These are phyloP conservation scores for Heliornis fulica DNA, from an alignment of 2,113 vertebrate species.

Conservation along the genomic window DNA sequence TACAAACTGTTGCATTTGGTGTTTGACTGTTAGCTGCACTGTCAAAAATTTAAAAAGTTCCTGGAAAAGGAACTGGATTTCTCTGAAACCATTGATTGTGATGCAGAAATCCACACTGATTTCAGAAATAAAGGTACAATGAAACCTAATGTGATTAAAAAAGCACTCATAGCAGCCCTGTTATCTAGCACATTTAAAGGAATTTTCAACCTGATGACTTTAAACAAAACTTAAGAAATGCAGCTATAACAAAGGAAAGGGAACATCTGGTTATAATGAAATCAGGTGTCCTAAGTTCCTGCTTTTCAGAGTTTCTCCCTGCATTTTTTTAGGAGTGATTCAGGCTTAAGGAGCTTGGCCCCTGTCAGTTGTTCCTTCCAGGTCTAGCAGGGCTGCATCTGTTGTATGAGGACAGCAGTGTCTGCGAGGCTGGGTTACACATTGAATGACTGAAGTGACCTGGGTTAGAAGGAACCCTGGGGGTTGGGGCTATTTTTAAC, in stretches of 20 bases:
- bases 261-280: neutral
- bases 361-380: neutral
- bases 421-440: neutral
- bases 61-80: neutral
- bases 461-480: neutral
- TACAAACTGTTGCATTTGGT: neutral
- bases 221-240: neutral
- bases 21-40: neutral
- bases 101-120: neutral
- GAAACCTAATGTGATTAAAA: neutral
- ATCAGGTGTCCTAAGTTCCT: neutral
- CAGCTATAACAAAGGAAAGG: neutral
- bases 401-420: neutral
- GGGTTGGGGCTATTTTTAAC: neutral
- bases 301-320: neutral
- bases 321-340: neutral
- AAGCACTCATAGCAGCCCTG: neutral
- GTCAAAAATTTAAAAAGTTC: neutral
- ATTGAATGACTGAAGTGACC: neutral
- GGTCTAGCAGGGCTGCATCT: neutral
- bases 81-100: neutral
- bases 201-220: neutral
- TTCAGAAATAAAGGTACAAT: neutral
- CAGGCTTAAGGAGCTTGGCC: neutral
- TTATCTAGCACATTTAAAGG: neutral